Evolutionary conservation across 37 sponge, comb jelly and placozoan genomes (phyloP), one percentile per base, ranked within the genome.

Genomic region (Lycopodina hypogea): DNA sequence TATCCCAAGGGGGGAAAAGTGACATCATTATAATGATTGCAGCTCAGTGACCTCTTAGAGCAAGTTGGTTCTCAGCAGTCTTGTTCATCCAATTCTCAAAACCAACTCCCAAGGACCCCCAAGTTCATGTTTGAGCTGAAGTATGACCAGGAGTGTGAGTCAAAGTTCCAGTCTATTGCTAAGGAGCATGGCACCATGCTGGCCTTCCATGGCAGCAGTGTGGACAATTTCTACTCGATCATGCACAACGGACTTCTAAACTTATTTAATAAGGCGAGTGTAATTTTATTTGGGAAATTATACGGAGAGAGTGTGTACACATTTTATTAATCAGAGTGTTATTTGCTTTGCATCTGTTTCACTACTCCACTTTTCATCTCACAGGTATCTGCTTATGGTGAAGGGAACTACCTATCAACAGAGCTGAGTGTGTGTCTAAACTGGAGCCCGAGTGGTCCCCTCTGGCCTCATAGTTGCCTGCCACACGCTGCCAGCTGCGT

Each of bases 161-260:
- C 63, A 2, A 77, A 79, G 51, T 92, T 87, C 39, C 36, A 60
- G 48, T 15, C 37, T 45, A 30, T 81, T 32, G 64, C 66, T 23
- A 23, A 15, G 8, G 32, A 64, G 19, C 68, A 86, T 86, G 94
- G 94, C 6, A 58, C 58, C 24, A 52, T 95, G 21, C 42, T 69
- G 18, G 96, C 88, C 35, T 95, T 78, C 63, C 96, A 95, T 67
- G 96, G 96, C 17, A 93, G 81, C 51, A 76, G 80, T 11, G 62
- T 95, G 58, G 96, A 95, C 53, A 92, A 92, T 56, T 95, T 95
- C 42, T 71, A 89, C 55, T 95, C 93, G 36, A 95, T 95, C 38
- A 53, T 92, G n/a, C 89, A 89, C 80, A 78, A 89, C 78, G 96
- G 96, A 14, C 84, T 95, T 1, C 72, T 92, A 11, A 65, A 78